Evolutionary conservation across 1,140 invertebrate genomes (phyloP).

Genomic region (Acromyrmex echinatior): DNA sequence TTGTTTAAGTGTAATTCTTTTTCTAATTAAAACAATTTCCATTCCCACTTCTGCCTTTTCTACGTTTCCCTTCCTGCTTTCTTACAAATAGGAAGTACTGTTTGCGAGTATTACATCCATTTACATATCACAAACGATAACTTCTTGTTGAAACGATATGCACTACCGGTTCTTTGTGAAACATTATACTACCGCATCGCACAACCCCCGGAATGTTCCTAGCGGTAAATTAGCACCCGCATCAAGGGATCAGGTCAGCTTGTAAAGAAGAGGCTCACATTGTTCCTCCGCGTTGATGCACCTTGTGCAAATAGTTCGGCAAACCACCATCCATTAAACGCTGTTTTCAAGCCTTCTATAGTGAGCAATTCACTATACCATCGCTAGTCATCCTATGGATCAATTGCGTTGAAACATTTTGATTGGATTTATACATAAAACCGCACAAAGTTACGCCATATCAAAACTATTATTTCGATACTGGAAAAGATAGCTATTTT

Average conservation of each 20-base stretch:
- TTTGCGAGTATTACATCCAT: background rate
- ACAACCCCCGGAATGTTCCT: conserved; percentile 48
- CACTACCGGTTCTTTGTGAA: conserved; percentile 16
- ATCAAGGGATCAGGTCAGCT: conserved; percentile 36
- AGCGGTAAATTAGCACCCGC: conserved; percentile 56
- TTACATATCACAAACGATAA: background rate
- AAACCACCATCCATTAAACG: conserved; percentile 70
- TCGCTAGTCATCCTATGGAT: background rate
- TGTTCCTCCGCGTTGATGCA: conserved; percentile 52
- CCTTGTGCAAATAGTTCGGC: conserved; percentile 70
- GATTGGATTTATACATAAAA: conserved; percentile 20
- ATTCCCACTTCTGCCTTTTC: background rate
- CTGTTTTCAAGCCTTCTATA: conserved; percentile 59
- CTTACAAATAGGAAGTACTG: background rate
- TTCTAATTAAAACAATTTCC: background rate
- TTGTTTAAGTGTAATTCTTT: background rate
- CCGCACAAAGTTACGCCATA: background rate
- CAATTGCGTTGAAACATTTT: conserved; percentile 5
- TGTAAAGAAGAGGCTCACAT: conserved; percentile 49
- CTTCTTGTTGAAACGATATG: conserved; percentile 7
- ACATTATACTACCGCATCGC: conserved; percentile 11
- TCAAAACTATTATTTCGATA: background rate
- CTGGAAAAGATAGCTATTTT: background rate
- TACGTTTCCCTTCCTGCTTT: background rate
- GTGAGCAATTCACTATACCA: background rate